Base-by-base conservation (phyloP, 2,888 invertebrate species). In the Pristionchus maxplancki region DNA sequence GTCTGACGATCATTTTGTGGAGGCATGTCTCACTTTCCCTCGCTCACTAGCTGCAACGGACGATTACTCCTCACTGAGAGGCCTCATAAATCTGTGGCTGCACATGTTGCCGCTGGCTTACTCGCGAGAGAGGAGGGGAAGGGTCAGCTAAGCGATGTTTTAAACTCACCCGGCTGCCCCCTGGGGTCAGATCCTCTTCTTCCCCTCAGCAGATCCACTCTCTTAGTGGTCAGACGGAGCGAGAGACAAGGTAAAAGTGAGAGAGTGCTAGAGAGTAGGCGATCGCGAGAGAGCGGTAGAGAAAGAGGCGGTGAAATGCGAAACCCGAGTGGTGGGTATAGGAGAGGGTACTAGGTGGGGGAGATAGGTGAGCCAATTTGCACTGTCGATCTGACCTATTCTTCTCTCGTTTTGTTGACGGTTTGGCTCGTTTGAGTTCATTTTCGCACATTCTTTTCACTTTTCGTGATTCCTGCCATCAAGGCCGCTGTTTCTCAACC, bases 241-340 rank as follows among this genome's bases (percentile, higher is more conserved):
- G 24, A 82, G 82, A 82, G 53, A 82, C 5, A 1, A 34, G 1
- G 82, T 13, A 31, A 28, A 24, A 20, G 15, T 9, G 28, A 50
- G 82, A 84, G 84, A 85, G 83, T 15, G 28, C 44, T 44, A 62
- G 64, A n/a, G 64, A 17, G 40, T 64, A 44, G 3, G 64, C 17
- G 64, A 85, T 85, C 64, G 13, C 1, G 64, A 64, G 85, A 64
- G 85, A 40, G 64, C 8, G 85, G 37, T 1, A 83, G 53, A 24
- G 58, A 50, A 34, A 83, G 81, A 50, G 9, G 11, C 50, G 28
- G 83, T 83, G 83, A 58, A 83, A 83, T 53, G 83, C 34, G 83
- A 50, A 58, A 50, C 83, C 83, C 31, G 8, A 24, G 34, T 53
- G 53, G 83, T 53, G 50, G 24, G 85, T 34, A 40, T 24, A 44